Evolutionary conservation across 2,888 invertebrate genomes (phyloP).

Genomic region (Chloroclystis v-ata): DNA sequence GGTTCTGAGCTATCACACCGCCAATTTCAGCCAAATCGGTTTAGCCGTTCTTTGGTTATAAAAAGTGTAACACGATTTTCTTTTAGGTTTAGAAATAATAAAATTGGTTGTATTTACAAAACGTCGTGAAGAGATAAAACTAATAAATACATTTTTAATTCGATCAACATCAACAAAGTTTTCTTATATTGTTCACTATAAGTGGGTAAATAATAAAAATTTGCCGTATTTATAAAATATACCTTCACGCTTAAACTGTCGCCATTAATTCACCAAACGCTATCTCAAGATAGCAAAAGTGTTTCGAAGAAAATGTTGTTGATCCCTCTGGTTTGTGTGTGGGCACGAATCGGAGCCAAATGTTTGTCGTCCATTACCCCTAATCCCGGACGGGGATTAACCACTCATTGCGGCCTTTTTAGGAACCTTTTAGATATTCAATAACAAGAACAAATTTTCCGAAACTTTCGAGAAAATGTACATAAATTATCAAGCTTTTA

Average conservation of each 20-base stretch:
- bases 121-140: too few relatives aligned
- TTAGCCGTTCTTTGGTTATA: too few relatives aligned
- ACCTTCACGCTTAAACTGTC: neutral
- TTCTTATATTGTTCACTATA: too few relatives aligned
- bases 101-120: too few relatives aligned
- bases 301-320: slow-evolving; percentile 49
- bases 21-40: too few relatives aligned
- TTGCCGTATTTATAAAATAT: too few relatives aligned
- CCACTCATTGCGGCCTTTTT: slow-evolving; percentile 24
- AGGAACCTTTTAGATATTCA: slow-evolving; percentile 7
- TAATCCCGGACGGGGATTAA: slow-evolving; percentile 57
- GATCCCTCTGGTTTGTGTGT: slow-evolving; percentile 47
- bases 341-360: slow-evolving; percentile 56
- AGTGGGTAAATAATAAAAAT: too few relatives aligned
- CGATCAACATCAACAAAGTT: too few relatives aligned
- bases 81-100: too few relatives aligned
- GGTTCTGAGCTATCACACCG: too few relatives aligned
- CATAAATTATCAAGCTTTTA: neutral
- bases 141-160: too few relatives aligned
- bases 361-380: slow-evolving; percentile 67
- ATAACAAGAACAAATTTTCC: neutral
- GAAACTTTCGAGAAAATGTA: neutral
- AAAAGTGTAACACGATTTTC: too few relatives aligned
- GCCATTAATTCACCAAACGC: neutral
- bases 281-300: slow-evolving; percentile 24